phyloP scores from a whole-genome alignment of 1,140 invertebrate genomes.

The Drosophila prosaltans region DNA sequence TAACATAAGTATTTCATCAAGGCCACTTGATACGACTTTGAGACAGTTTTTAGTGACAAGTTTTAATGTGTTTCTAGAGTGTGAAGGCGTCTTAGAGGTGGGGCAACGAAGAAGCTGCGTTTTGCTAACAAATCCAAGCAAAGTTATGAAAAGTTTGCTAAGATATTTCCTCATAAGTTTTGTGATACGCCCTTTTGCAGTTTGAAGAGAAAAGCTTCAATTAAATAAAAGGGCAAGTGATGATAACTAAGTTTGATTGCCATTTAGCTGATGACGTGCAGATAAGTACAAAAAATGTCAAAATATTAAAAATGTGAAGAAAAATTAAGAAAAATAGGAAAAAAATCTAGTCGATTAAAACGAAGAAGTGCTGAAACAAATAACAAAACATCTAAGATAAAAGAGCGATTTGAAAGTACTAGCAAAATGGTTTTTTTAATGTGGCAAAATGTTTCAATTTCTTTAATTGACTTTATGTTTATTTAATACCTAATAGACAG shows the following conservation, averaged over 20 bases:
- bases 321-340: no score
- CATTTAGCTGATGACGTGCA: neutral
- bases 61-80: conserved; percentile 11
- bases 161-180: neutral
- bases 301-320: no score
- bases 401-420: no score
- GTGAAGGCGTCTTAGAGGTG: neutral
- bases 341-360: no score
- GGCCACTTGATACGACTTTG: conserved; percentile 15
- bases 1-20: conserved; percentile 17
- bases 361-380: no score
- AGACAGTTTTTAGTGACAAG: conserved; percentile 16
- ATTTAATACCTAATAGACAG: no score
- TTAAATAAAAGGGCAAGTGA: neutral
- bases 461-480: no score
- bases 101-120: no score
- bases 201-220: neutral
- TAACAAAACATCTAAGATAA: no score
- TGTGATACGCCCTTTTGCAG: neutral
- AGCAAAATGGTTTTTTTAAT: no score
- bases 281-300: no score
- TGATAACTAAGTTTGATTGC: neutral
- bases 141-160: conserved; percentile 3
- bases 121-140: neutral
- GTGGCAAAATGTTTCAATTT: no score